Evolutionary conservation across 1,140 invertebrate species (phyloP).

Genomic region (Heliconius hermathena): DNA sequence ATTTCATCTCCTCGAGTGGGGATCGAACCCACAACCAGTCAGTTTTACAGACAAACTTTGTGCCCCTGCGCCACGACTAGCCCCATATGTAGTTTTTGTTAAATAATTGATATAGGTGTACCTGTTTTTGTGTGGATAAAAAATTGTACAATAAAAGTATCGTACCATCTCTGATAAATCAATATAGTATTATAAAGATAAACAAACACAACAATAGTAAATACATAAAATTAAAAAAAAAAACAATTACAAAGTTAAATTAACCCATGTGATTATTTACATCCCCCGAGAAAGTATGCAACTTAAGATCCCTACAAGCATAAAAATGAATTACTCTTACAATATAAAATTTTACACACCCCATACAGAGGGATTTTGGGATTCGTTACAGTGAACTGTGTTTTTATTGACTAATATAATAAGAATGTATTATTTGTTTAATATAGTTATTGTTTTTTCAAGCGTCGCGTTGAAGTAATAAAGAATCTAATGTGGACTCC

Average conservation of each 20-base stretch:
- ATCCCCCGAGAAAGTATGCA: constrained; percentile 52
- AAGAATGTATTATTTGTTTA: constrained; percentile 40
- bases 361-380: constrained; percentile 57
- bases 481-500: neutral
- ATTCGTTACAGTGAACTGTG: constrained; percentile 65
- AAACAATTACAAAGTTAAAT: constrained; percentile 29
- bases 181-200: neutral
- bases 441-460: constrained; percentile 14
- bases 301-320: constrained; percentile 52
- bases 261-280: constrained; percentile 60
- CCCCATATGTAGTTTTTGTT: neutral
- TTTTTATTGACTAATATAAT: constrained; percentile 56
- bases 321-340: constrained; percentile 69
- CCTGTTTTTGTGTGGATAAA: neutral
- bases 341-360: constrained; percentile 74
- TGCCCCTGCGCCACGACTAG: no score
- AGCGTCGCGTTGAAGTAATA: neutral
- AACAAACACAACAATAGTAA: neutral
- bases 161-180: no score
- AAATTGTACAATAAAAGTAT: no score
- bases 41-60: no score
- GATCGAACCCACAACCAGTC: no score
- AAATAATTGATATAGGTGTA: neutral
- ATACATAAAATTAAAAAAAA: neutral
- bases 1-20: no score